phyloP scores from a whole-genome alignment of 2,113 vertebrate genomes.

The Diadophis punctatus region DNA sequence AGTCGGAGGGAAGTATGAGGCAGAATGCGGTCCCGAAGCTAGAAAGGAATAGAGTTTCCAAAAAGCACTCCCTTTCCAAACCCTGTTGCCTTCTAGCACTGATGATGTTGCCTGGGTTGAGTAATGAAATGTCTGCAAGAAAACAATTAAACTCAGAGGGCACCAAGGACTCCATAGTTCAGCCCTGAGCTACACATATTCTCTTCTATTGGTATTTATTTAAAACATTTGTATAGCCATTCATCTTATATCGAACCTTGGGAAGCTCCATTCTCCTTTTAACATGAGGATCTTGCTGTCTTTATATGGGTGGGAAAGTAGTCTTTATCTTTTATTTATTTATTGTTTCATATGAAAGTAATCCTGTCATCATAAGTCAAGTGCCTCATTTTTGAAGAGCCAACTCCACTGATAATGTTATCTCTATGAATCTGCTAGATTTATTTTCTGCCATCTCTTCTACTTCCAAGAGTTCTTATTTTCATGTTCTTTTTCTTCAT shows the following conservation, averaged over 20 bases:
- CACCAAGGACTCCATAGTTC: background rate
- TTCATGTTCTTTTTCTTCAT: background rate
- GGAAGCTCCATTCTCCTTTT: background rate
- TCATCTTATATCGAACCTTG: background rate
- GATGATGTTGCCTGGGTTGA: background rate
- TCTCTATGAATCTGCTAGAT: conserved; percentile 23
- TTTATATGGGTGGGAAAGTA: conserved; percentile 26
- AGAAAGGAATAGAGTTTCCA: background rate
- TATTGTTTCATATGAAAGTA: conserved; percentile 38
- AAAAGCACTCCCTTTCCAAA: background rate
- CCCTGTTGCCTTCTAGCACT: background rate
- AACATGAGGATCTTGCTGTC: background rate
- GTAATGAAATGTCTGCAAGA: background rate
- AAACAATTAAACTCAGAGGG: background rate
- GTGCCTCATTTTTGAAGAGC: conserved; percentile 9
- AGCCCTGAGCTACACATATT: background rate
- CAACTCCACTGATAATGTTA: conserved; percentile 20
- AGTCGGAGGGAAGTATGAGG: too few species aligned
- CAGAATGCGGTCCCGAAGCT: too few species aligned
- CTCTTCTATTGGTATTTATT: background rate
- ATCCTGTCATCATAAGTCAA: conserved; percentile 28
- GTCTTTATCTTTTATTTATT: conserved; percentile 39
- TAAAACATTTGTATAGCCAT: too few species aligned
- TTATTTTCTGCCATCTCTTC: background rate
- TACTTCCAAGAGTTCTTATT: conserved; percentile 20